phyloP scores from a whole-genome alignment of 1,140 invertebrate species.

The Armadillidium nasatum region DNA sequence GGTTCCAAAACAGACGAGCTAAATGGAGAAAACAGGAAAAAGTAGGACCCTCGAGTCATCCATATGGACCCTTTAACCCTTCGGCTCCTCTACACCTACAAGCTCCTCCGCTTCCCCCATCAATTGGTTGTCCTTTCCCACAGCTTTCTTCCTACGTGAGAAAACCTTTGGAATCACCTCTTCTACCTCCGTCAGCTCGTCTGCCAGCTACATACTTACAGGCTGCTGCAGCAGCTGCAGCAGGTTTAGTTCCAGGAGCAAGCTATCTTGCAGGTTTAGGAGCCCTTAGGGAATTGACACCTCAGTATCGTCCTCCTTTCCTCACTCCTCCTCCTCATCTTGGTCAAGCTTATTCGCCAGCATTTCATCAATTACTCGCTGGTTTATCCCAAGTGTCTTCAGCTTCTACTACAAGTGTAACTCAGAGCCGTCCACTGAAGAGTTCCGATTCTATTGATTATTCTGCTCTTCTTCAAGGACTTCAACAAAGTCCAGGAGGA shows the following conservation, averaged over 20 bases:
- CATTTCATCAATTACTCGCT: not conserved
- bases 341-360: not conserved
- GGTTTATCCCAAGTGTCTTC: not conserved
- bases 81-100: conserved; percentile 40
- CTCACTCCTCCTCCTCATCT: conserved; percentile 28
- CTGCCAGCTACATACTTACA: conserved; percentile 30
- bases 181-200: conserved; percentile 29
- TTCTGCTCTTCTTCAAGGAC: not conserved
- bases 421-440: not conserved
- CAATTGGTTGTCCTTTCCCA: conserved; percentile 36
- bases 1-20: conserved; percentile 88
- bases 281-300: conserved; percentile 29
- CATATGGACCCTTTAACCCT: conserved; percentile 41
- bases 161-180: conserved; percentile 26
- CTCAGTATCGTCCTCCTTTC: conserved; percentile 34
- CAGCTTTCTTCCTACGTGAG: conserved; percentile 23
- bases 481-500: conserved; percentile 10
- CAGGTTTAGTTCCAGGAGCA: conserved; percentile 37
- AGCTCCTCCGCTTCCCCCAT: conserved; percentile 37
- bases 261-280: conserved; percentile 40
- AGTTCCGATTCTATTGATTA: conserved; percentile 14
- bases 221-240: conserved; percentile 25
- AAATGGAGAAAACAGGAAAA: conserved; percentile 89
- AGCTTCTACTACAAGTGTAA: not conserved
- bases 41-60: conserved; percentile 57